Base-by-base conservation (phyloP, 2,113 vertebrate genomes). In the Axis porcinus region DNA sequence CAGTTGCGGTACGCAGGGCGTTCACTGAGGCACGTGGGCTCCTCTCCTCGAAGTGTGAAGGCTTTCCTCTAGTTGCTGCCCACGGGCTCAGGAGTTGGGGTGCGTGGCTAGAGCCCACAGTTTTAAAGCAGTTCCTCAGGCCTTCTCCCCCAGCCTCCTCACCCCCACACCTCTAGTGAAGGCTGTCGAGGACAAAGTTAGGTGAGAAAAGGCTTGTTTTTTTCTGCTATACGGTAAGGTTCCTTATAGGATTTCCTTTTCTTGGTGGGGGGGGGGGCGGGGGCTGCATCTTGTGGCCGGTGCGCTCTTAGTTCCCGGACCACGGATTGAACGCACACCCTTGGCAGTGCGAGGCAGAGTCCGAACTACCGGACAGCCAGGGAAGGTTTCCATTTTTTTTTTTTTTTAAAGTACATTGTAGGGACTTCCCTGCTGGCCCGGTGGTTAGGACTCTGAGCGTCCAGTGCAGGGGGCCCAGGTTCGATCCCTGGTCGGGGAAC, bases 161-260 rank as follows among this genome's bases (percentile, higher is more conserved):
- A 23, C 43, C 52, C 83, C 76, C 7, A 2, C 8, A 30, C 28
- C 36, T 89, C 57, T 81, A 43, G 19, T 70, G 45, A 94, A 45
- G 81, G 55, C 50, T 52, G 3, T 7, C 91, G 60, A 91, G 64
- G 33, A 95, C 36, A 88, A 92, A 81, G 33, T 86, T 67, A 14
- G 36, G 25, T 92, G 60, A 95, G 27, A 84, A 95, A 78, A 67
- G 27, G 28, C 89, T 83, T 91, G 4, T 86, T 89, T 90, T 57
- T 83, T 45, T 83, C 6, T 85, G 33, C n/a, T 86, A 54, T n/a
- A 70, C 33, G 12, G 47, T 86, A 55, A 91, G 40, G 14, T 81
- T 97, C 60, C 82, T 95, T 93, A 12, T 23, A 54, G 84, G 74
- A 85, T 76, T 93, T 70, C 50, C 81, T 57, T 70, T 36, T 36